Conservation (phyloP, 2,888 invertebrate species). For the Drosophila paramelanica region DNA sequence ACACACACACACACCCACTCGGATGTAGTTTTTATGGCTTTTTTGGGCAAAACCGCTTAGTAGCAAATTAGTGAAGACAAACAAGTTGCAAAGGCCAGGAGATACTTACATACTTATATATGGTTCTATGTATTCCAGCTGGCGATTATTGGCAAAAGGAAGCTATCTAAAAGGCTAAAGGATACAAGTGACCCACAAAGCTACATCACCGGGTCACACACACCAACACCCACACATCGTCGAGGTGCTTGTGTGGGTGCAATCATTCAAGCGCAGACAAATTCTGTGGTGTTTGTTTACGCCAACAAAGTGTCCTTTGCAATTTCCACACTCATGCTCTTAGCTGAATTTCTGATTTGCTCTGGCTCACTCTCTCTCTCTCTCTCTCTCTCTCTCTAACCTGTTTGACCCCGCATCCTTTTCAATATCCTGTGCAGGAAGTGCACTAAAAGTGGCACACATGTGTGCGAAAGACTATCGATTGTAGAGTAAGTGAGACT, state of each 20-base stretch:
- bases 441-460: conserved; percentile 19
- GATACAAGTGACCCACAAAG: conserved; percentile 43
- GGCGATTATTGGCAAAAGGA: conserved; percentile 59
- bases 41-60: conserved; percentile 32
- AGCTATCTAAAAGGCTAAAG: conserved; percentile 22
- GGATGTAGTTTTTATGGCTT: conserved; percentile 15
- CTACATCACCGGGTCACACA: neutral
- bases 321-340: conserved; percentile 40
- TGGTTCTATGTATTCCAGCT: conserved; percentile 9
- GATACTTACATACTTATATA: neutral
- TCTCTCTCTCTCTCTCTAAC: neutral
- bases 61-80: conserved; percentile 52
- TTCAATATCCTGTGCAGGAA: conserved; percentile 28
- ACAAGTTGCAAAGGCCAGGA: conserved; percentile 30
- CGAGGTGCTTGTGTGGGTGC: conserved; percentile 23
- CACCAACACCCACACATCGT: neutral
- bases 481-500: neutral
- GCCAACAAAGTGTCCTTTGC: conserved; percentile 61
- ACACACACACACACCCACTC: conserved; percentile 15
- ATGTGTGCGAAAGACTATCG: conserved; percentile 14
- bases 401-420: conserved; percentile 3
- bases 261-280: conserved; percentile 73
- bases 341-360: conserved; percentile 35
- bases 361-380: conserved; percentile 1
- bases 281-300: conserved; percentile 64